phyloP scores from a whole-genome alignment of 2,797 vertebrate genomes.

The Paguma larvata region DNA sequence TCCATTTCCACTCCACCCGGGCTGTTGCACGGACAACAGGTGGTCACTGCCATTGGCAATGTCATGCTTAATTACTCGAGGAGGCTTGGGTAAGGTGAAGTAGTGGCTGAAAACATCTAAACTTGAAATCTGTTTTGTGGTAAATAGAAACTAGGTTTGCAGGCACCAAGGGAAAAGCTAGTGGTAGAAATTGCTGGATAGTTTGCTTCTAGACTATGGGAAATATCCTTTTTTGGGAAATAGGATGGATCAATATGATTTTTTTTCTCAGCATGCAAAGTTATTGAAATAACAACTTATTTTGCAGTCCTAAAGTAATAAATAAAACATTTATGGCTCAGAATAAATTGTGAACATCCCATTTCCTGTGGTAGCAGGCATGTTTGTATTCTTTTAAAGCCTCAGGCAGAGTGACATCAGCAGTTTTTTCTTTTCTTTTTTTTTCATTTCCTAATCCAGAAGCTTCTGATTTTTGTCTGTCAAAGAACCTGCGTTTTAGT shows the following conservation, averaged over 20 bases:
- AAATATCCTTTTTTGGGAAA: slow-evolving; percentile 78
- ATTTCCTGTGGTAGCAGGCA: slow-evolving; percentile 50
- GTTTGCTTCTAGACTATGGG: slow-evolving; percentile 72
- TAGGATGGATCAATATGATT: slow-evolving; percentile 67
- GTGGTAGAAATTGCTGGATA: slow-evolving; percentile 77
- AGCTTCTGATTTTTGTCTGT: slow-evolving; percentile 67
- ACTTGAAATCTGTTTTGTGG: slow-evolving; percentile 71
- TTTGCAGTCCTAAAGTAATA: slow-evolving; percentile 61
- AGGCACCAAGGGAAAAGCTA: slow-evolving; percentile 48
- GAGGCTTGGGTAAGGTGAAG: slow-evolving; percentile 54
- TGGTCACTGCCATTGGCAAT: slow-evolving; percentile 49
- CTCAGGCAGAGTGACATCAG: slow-evolving; percentile 66
- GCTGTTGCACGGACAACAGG: slow-evolving; percentile 5
- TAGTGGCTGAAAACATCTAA: slow-evolving; percentile 51
- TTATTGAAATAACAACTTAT: slow-evolving; percentile 73
- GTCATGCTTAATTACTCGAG: slow-evolving; percentile 68
- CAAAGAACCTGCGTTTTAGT: slow-evolving; percentile 46
- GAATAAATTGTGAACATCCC: slow-evolving; percentile 69
- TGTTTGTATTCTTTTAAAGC: slow-evolving; percentile 59
- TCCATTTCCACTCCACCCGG: not conserved
- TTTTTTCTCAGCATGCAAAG: slow-evolving; percentile 70
- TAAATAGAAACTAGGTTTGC: slow-evolving; percentile 62
- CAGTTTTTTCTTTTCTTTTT: not conserved
- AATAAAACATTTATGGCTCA: slow-evolving; percentile 66
- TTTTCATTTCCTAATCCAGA: slow-evolving; percentile 64